Conservation (phyloP, 2,113 vertebrate genomes). For the Takifugu flavidus region DNA sequence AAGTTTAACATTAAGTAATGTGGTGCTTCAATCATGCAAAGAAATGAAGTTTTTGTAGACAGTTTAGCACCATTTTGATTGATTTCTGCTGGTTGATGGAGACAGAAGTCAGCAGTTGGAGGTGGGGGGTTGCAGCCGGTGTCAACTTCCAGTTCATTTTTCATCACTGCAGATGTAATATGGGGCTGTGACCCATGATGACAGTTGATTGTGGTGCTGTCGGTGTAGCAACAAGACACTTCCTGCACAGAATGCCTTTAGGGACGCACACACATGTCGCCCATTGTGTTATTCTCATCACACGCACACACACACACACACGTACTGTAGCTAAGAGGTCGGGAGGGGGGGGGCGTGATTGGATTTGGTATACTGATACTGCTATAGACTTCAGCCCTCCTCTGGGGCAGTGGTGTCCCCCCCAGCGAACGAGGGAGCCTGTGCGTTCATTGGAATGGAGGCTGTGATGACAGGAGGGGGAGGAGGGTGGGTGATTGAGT, state of each 20-base stretch:
- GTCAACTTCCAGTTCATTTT: conserved; percentile 30
- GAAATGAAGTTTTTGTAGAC: no score
- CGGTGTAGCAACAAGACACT: conserved; percentile 64
- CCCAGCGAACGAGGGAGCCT: conserved; percentile 60
- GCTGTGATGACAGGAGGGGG: conserved; percentile 41
- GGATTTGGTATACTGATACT: not conserved
- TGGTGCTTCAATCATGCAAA: no score
- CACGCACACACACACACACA: conserved; percentile 31
- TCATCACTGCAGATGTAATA: conserved; percentile 39
- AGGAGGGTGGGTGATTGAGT: conserved; percentile 64
- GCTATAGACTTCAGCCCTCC: conserved; percentile 11
- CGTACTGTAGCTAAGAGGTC: no score
- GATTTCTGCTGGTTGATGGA: no score
- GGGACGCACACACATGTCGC: conserved; percentile 31
- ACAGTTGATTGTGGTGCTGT: conserved; percentile 49
- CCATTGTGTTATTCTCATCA: conserved; percentile 35
- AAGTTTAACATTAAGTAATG: no score
- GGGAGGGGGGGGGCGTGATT: no score
- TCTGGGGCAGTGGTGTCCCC: conserved; percentile 48
- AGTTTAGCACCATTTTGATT: not conserved
- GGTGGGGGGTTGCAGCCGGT: conserved; percentile 8
- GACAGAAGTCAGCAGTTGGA: conserved; percentile 42
- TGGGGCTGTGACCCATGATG: conserved; percentile 31
- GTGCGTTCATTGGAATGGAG: conserved; percentile 77
- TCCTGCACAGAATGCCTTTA: conserved; percentile 51